phyloP scores from a whole-genome alignment of 2,888 invertebrate genomes.

The Apodemia zela region DNA sequence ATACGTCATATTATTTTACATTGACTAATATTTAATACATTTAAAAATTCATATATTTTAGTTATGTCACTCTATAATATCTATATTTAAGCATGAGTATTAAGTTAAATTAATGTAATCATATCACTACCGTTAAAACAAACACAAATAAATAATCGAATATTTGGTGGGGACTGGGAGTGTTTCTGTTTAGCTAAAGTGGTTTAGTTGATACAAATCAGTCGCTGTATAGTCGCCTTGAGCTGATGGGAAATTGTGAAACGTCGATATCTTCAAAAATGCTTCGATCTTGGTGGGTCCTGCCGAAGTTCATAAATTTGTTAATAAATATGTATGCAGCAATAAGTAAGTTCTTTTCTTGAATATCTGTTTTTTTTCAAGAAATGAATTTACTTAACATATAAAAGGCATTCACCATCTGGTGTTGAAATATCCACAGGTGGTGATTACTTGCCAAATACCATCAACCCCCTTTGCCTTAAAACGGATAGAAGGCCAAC shows the following conservation, averaged over 20 bases:
- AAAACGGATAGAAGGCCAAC: too few species aligned
- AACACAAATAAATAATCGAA: not conserved
- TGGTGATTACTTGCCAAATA: too few species aligned
- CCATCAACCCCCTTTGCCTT: too few species aligned
- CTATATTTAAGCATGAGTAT: not conserved
- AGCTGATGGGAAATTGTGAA: constrained; percentile 68
- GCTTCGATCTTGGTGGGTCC: not conserved
- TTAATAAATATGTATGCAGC: not conserved
- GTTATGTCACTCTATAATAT: not conserved
- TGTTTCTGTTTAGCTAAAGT: constrained; percentile 32
- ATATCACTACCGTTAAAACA: not conserved
- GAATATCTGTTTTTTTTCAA: too few species aligned
- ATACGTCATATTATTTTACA: too few species aligned
- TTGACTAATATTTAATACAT: not conserved
- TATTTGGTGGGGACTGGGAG: constrained; percentile 27
- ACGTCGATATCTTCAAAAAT: constrained; percentile 58
- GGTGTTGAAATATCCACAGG: too few species aligned
- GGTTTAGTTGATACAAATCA: constrained; percentile 27
- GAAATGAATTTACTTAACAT: too few species aligned
- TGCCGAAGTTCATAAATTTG: not conserved
- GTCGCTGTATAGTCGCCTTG: constrained; percentile 48
- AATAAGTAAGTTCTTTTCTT: too few species aligned
- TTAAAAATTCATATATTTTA: not conserved
- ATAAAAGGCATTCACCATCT: too few species aligned
- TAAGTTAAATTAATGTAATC: constrained; percentile 6